Evolutionary conservation across 2,888 invertebrate species (phyloP), one percentile per base, ranked within the genome.

Genomic region (Incurvaria masculella): DNA sequence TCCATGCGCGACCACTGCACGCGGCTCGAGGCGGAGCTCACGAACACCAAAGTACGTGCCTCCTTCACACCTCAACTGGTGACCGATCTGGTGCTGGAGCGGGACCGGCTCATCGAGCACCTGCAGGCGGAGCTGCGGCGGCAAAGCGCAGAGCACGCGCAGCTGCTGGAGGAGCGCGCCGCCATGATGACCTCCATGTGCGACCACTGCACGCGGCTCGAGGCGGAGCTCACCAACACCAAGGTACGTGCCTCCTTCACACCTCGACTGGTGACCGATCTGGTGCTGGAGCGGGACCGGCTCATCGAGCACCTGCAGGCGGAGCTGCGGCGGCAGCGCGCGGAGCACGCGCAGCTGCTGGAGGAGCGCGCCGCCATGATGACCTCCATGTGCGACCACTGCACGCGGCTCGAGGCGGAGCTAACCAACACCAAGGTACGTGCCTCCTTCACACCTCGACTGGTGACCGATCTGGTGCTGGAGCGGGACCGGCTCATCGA

Each of bases 221-320:
- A 76, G 53, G 58, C 68, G 20, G 69, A 76, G 54, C 58, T 76
- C 16, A 66, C 70, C 2, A 56, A 60, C 0, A 58, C 69, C 21
- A 68, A 67, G 65, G 75, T 75, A 60, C n/a, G n/a, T n/a, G n/a
- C n/a, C n/a, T n/a, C n/a, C n/a, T 6, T 17, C 41, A 17, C n/a
- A 41, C 16, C 14, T 14, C 16, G 8, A 8, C 10, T 16, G 41
- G n/a, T 6, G 41, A 16, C 71, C 51, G 70, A 71, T 63, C 74
- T 81, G 1, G 61, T 85, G 10, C 63, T 80, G 8, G 84, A 85
- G 59, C 64, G 91, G 49, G 92, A 92, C 65, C 80, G 84, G 51
- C 74, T 93, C 41, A 93, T 94, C 54, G 87, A 88, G 52, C 89
- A 92, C 60, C 78, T 94, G 55, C 87, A 89, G 64, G 84, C 84